These are phyloP conservation scores for Adelosebastes latens DNA, from an alignment of 2,797 vertebrate genomes.

Conservation along the genomic window DNA sequence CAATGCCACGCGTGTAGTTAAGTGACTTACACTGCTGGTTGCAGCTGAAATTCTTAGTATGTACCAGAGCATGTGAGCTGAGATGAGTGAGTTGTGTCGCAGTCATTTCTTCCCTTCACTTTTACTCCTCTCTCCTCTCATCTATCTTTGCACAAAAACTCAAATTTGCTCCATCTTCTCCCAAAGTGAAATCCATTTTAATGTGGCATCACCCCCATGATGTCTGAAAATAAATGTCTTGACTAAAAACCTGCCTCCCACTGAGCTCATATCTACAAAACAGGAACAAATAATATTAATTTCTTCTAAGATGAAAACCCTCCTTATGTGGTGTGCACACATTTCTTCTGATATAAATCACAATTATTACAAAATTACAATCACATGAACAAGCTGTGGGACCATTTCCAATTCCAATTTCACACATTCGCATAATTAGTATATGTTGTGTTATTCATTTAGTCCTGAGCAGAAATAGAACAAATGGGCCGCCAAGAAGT, in stretches of 20 bases:
- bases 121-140: neutral
- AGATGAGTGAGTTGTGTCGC: neutral
- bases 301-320: neutral
- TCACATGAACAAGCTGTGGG: neutral
- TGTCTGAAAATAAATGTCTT: constrained; percentile 21
- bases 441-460: constrained; percentile 7
- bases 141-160: constrained; percentile 1
- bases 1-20: constrained; percentile 2
- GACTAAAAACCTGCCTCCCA: constrained; percentile 16
- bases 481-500: neutral
- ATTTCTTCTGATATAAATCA: constrained; percentile 3
- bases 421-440: neutral
- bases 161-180: constrained; percentile 5
- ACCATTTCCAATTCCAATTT: constrained; percentile 7
- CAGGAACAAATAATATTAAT: neutral
- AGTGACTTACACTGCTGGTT: constrained; percentile 14
- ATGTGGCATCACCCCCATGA: neutral
- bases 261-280: constrained; percentile 12
- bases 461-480: neutral
- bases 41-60: neutral
- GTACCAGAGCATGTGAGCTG: neutral
- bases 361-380: neutral
- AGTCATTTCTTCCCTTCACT: neutral
- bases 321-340: neutral
- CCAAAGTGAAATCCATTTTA: constrained; percentile 1